Evolutionary conservation across 1,140 invertebrate genomes (phyloP).

Genomic region (Eumaeus atala): DNA sequence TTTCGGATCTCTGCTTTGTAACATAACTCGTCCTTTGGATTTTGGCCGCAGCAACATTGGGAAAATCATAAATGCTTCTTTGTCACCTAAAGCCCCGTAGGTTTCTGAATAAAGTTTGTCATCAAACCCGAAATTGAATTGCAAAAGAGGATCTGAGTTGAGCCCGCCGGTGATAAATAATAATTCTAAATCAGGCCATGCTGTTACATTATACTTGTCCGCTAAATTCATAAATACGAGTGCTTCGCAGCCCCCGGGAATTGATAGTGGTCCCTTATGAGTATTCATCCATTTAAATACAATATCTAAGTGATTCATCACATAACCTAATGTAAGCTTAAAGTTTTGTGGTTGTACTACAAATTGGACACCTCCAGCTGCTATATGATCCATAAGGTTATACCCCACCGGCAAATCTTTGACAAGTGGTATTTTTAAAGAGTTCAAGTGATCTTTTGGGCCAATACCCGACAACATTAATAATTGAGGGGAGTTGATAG

Average conservation of each 20-base stretch:
- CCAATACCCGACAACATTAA: conserved; percentile 89
- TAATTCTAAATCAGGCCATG: conserved; percentile 85
- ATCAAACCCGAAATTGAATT: conserved; percentile 75
- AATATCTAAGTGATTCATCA: conserved; percentile 58
- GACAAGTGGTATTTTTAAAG: conserved; percentile 77
- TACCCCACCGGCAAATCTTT: conserved; percentile 85
- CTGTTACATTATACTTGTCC: conserved; percentile 76
- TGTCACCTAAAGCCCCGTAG: conserved; percentile 70
- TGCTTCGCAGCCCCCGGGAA: conserved; percentile 88
- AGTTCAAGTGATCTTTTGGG: conserved; percentile 79
- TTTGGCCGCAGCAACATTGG: conserved; percentile 84
- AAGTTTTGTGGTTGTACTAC: conserved; percentile 73
- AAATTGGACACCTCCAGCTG: conserved; percentile 81
- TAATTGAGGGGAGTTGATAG: conserved; percentile 84
- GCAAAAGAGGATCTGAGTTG: conserved; percentile 71
- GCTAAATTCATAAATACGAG: conserved; percentile 84
- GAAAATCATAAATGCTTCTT: conserved; percentile 78
- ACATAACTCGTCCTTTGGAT: conserved; percentile 81
- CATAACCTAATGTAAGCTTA: conserved; percentile 43
- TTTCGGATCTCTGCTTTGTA: conserved; percentile 81
- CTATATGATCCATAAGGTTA: conserved; percentile 87
- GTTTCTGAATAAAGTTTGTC: conserved; percentile 73
- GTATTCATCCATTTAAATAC: conserved; percentile 70
- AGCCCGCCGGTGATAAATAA: conserved; percentile 77
- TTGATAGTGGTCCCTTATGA: conserved; percentile 79